Base-by-base conservation (phyloP, 2,113 vertebrate genomes). In the Oreotrochilus melanogaster region DNA sequence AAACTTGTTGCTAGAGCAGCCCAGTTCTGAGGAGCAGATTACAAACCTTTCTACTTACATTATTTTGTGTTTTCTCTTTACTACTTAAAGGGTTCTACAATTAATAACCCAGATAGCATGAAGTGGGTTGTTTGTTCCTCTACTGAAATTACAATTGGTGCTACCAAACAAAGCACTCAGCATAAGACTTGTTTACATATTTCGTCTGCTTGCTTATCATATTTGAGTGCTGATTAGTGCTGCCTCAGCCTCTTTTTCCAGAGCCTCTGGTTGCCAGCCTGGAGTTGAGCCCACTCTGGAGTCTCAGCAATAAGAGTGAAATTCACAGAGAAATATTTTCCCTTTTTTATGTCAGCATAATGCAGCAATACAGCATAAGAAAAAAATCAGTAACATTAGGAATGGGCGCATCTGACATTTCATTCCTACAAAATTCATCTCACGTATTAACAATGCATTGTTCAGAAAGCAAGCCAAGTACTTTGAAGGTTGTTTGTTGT, bases 181-280 rank as follows among this genome's bases (percentile, higher is more conserved):
- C 70, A 69, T 21, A 86, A 82, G 85, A 79, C 78, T 96, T 96
- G 95, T 95, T 96, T 95, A 93, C 88, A 53, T 79, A 76, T 92
- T 92, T 94, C 69, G 66, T 66, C 87, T 82, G 42, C 28, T 95
- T 78, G 43, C 82, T 94, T 89, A 79, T 89, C 78, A 50, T 74
- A 92, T 78, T 80, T 89, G 89, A 95, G 79, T 31, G 35, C 69
- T 37, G 72, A 75, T 94, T 88, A 92, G 74, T 50, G 61, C 76
- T 78, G 89, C 48, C 45, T 92, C 69, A n/a, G 66, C 83, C 50
- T 86, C 73, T 76, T 72, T 71, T 88, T 33, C 57, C 88, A 89
- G 53, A 87, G 74, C 16, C n/a, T 96, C 67, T 54, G 19, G 18
- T 87, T 92, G n/a, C 58, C 70, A 91, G 75, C 24, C 48, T 91